Evolutionary conservation across 2,888 invertebrate genomes (phyloP).

Genomic region (Synergus itoensis): DNA sequence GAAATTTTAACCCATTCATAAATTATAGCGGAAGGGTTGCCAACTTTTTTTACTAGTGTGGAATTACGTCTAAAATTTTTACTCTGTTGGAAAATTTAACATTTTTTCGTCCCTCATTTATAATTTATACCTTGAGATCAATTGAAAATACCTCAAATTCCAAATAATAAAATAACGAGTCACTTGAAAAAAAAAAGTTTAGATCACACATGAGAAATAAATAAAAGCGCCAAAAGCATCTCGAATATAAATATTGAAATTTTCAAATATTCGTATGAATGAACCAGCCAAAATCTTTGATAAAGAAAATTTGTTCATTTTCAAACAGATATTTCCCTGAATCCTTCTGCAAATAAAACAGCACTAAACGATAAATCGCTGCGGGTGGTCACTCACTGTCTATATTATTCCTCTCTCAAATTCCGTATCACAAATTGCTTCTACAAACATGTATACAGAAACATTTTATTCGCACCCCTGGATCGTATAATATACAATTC

Average conservation of each 20-base stretch:
- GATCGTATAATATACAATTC: not conserved
- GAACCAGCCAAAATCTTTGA: not conserved
- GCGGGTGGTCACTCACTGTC: not conserved
- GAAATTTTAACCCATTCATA: not conserved
- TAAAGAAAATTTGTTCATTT: not conserved
- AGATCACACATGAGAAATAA: not conserved
- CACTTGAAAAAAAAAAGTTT: not conserved
- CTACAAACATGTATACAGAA: constrained; percentile 18
- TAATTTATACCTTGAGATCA: too few relatives aligned
- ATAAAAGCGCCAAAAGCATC: not conserved
- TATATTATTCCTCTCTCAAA: constrained; percentile 16
- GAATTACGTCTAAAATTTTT: not conserved
- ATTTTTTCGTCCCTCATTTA: too few relatives aligned
- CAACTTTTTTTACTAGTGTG: not conserved
- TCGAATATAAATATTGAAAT: not conserved
- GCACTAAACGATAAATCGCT: constrained; percentile 21
- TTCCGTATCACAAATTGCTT: constrained; percentile 18
- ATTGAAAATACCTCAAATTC: not conserved
- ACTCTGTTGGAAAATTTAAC: too few relatives aligned
- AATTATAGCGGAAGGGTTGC: not conserved
- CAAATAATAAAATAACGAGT: not conserved
- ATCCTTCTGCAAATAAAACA: not conserved
- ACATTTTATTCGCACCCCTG: not conserved
- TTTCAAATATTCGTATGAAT: not conserved
- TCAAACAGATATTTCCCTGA: not conserved